These are phyloP conservation scores for Plectrocnemia conspersa DNA, from an alignment of 1,140 invertebrate genomes.

Conservation along the genomic window DNA sequence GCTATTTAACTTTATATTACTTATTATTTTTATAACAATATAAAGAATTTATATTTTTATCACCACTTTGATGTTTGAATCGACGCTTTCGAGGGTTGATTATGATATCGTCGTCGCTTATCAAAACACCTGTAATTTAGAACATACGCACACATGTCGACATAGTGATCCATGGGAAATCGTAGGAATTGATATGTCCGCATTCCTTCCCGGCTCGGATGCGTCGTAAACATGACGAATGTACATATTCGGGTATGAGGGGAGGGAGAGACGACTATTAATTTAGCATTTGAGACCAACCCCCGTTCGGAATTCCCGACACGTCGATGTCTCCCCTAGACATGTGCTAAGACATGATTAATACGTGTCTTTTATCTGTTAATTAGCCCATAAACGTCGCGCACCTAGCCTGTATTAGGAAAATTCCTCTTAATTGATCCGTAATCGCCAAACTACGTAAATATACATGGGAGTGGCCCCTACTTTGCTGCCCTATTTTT, in stretches of 20 bases:
- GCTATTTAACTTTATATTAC: no score
- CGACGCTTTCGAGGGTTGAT: no score
- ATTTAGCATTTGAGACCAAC: slow-evolving; percentile 13
- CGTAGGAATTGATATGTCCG: slow-evolving; percentile 23
- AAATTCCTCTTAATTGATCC: slow-evolving; percentile 24
- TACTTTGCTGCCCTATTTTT: no score
- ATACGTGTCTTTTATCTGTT: slow-evolving; percentile 19
- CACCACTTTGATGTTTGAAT: no score
- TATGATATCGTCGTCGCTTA: no score
- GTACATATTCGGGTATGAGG: no score
- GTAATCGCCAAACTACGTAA: slow-evolving; percentile 7
- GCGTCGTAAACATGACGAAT: slow-evolving; percentile 25
- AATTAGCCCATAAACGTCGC: slow-evolving; percentile 15
- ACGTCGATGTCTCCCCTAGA: not conserved
- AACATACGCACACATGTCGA: no score
- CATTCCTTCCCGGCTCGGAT: slow-evolving; percentile 12
- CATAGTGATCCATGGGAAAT: no score
- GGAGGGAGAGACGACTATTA: slow-evolving; percentile 18
- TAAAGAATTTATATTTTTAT: no score
- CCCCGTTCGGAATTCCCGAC: not conserved
- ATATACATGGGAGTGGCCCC: not conserved
- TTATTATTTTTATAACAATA: no score
- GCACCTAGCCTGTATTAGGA: not conserved
- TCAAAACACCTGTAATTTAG: no score
- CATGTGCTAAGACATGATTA: slow-evolving; percentile 18